Base-by-base conservation (phyloP, 1,140 invertebrate genomes). In the Pachyrhynchus sulphureomaculatus region DNA sequence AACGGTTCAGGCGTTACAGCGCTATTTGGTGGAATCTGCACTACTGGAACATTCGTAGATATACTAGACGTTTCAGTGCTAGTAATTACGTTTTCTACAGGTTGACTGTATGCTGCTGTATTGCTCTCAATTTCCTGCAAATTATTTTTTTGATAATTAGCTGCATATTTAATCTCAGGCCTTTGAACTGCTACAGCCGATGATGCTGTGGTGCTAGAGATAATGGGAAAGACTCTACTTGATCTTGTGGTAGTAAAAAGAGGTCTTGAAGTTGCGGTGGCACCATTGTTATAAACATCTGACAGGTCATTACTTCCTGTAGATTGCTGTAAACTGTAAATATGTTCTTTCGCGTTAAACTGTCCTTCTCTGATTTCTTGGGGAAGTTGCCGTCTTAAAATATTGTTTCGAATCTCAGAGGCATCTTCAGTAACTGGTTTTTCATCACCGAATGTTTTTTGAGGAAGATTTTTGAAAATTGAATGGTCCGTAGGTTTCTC, bases 211-310 rank as follows among this genome's bases (percentile, higher is more conserved):
- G 65, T 67, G 53, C 55, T 67, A 13, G 58, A 60, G 47, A 79
- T 48, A 3, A 60, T 24, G 5, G 21, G 47, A 21, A 41, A 15
- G 5, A 54, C 15, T 32, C 51, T 39, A 24, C 77, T 68, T 0
- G 80, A 73, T 17, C 78, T 74, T 6, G 81, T 82, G 0, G 85
- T 88, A 1, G 85, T 88, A 64, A 88, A 87, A 10, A 88, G 72
- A 12, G 85, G 85, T 36, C 85, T 72, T 10, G 84, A 79, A 26
- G 85, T 84, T 36, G 79, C 81, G 10, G 71, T 70, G 21, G 79
- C 76, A 18, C 85, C 68, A 47, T 84, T 82, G 26, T 84, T 84
- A 63, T 88, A 87, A 6, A 87, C 81, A 64, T 87, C 86, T 3
- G 81, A 80, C 9, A 83, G 80, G 66, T 88, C 86, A 62, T 85